Evolutionary conservation across 2,888 invertebrate genomes (phyloP).

Genomic region (Cephalotes varians): DNA sequence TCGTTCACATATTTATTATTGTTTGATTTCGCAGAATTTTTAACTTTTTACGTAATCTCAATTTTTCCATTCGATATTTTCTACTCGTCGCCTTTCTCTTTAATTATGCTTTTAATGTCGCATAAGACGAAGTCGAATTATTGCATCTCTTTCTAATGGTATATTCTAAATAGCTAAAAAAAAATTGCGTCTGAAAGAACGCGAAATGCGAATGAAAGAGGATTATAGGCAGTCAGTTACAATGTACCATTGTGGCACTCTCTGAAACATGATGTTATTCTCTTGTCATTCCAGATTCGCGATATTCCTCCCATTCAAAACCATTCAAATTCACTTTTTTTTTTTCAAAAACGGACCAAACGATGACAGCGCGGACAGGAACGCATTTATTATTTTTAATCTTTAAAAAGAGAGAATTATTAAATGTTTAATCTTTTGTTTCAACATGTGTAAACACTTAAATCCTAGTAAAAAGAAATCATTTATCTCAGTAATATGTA

Average conservation of each 20-base stretch:
- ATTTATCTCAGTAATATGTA: background rate
- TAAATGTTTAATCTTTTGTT: background rate
- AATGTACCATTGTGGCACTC: background rate
- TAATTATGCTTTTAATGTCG: background rate
- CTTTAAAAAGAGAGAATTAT: background rate
- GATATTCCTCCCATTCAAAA: background rate
- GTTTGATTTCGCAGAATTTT: background rate
- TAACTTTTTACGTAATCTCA: background rate
- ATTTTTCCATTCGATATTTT: background rate
- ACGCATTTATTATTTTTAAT: background rate
- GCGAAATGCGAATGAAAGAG: background rate
- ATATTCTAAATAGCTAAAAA: background rate
- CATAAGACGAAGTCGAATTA: background rate
- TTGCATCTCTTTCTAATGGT: slow-evolving; percentile 1
- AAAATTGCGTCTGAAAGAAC: background rate
- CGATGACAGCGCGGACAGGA: background rate
- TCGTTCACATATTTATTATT: background rate
- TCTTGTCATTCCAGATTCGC: background rate
- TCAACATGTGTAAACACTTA: background rate
- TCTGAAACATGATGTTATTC: background rate
- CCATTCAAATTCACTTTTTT: background rate
- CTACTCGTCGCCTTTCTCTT: background rate
- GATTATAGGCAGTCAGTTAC: background rate
- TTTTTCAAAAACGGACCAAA: background rate
- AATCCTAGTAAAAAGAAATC: background rate